Conservation (phyloP, 2,888 invertebrate species). For the Microdon myrmicae region DNA sequence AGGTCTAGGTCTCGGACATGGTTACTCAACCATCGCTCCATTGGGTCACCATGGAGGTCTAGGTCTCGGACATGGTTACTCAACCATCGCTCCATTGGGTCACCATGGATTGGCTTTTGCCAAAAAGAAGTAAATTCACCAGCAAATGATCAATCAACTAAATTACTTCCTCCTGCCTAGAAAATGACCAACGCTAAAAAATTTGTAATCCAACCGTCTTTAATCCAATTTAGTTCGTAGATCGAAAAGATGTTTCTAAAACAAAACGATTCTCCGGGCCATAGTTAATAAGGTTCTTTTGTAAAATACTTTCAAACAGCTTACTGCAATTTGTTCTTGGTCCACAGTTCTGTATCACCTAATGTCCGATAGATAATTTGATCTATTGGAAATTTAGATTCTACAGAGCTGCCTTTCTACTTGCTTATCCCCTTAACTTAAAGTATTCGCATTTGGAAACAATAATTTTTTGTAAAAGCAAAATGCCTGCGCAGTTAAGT, state of each 20-base stretch:
- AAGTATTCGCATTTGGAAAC: too few species aligned
- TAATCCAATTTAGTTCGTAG: slow-evolving; percentile 33
- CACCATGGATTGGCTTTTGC: slow-evolving; percentile 22
- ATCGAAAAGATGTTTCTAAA: slow-evolving; percentile 24
- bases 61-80: slow-evolving; percentile 5
- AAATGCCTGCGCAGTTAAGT: too few species aligned
- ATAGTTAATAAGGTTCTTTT: slow-evolving; percentile 49
- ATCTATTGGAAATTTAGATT: slow-evolving; percentile 41
- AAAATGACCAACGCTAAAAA: slow-evolving; percentile 47
- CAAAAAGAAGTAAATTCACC: slow-evolving; percentile 41
- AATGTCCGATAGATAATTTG: slow-evolving; percentile 42
- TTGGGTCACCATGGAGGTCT: too few species aligned
- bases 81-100: slow-evolving; percentile 7
- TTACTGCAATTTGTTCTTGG: slow-evolving; percentile 47
- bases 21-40: too few species aligned
- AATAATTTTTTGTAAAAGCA: too few species aligned
- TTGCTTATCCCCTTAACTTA: slow-evolving; percentile 1
- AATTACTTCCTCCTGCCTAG: slow-evolving; percentile 35
- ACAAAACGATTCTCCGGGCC: slow-evolving; percentile 44
- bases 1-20: too few species aligned
- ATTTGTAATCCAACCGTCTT: slow-evolving; percentile 30
- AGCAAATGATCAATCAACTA: slow-evolving; percentile 4
- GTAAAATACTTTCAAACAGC: slow-evolving; percentile 43
- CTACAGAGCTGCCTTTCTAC: slow-evolving; percentile 12
- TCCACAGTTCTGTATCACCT: slow-evolving; percentile 38